Conservation (phyloP, 2,113 vertebrate genomes). For the Pangasianodon gigas region DNA sequence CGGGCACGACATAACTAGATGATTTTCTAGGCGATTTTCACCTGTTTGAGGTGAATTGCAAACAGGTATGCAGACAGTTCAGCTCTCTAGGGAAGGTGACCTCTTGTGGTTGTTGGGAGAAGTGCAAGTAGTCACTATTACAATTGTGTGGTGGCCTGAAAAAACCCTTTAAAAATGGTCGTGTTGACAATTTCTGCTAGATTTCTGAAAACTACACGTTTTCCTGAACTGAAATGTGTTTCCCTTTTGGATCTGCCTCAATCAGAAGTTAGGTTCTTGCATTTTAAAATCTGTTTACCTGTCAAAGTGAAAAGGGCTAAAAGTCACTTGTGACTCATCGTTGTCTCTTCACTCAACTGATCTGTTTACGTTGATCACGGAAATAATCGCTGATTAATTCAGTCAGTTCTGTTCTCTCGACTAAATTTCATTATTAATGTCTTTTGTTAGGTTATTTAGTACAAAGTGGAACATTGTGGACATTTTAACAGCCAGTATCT, state of each 20-base stretch:
- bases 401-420: too few relatives aligned
- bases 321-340: not conserved
- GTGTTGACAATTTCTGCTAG: not conserved
- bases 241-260: too few relatives aligned
- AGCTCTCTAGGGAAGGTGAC: not conserved
- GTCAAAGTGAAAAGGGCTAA: not conserved
- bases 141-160: not conserved
- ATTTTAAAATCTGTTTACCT: not conserved
- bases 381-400: not conserved
- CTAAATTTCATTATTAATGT: too few relatives aligned
- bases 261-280: too few relatives aligned
- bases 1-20: not conserved
- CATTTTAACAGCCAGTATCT: too few relatives aligned
- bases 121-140: not conserved
- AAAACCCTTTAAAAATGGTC: not conserved
- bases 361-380: not conserved
- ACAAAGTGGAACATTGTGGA: not conserved
- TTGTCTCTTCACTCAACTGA: not conserved
- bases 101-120: not conserved
- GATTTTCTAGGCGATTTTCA: too few relatives aligned
- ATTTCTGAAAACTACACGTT: not conserved
- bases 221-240: not conserved
- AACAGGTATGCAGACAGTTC: not conserved
- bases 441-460: not conserved
- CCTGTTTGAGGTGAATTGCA: not conserved